phyloP scores from a whole-genome alignment of 2,113 vertebrate species.

The Podocnemis expansa region DNA sequence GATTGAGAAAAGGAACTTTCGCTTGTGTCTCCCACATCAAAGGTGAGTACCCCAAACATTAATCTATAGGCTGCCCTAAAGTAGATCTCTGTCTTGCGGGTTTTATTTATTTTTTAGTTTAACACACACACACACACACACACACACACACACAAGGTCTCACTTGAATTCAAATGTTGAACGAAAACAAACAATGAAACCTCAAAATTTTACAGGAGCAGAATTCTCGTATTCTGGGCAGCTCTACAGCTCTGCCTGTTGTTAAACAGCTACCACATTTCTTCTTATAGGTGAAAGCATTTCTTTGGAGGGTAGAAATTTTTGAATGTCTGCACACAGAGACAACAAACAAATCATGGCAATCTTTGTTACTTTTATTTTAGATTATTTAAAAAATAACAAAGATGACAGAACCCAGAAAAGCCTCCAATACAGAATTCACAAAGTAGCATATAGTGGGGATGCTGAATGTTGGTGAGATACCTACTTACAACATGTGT shows the following conservation, averaged over 20 bases:
- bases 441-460: background rate
- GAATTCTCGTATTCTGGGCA: background rate
- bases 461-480: background rate
- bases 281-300: background rate
- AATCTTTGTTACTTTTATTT: background rate
- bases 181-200: background rate
- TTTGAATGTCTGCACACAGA: background rate
- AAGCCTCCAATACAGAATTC: background rate
- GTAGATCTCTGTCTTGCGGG: background rate
- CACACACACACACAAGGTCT: too few species aligned
- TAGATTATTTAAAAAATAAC: slow-evolving; percentile 32
- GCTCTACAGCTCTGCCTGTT: background rate
- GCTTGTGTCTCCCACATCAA: background rate
- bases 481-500: background rate
- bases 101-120: too few species aligned
- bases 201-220: background rate
- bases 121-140: too few species aligned
- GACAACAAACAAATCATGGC: slow-evolving; percentile 20
- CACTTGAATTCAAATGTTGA: background rate
- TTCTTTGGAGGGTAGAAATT: background rate
- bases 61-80: background rate
- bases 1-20: background rate
- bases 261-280: background rate
- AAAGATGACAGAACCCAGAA: background rate
- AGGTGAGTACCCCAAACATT: background rate